Conservation (phyloP, 2,888 invertebrate species). For the Ophion obscuratus region DNA sequence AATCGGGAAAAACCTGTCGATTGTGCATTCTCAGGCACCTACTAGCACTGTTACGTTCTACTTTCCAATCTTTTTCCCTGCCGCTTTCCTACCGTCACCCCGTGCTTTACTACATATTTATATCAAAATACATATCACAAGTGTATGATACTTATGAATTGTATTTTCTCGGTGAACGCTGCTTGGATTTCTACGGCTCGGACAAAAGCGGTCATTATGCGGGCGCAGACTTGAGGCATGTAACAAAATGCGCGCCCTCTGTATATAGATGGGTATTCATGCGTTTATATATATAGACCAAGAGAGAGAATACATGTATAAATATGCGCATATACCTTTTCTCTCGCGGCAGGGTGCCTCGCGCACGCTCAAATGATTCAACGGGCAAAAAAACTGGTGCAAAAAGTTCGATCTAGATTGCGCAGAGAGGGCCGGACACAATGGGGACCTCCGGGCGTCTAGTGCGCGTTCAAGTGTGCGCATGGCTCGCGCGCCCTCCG, state of each 20-base stretch:
- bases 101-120: constrained; percentile 18
- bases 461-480: constrained; percentile 71
- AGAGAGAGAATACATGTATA: neutral
- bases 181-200: constrained; percentile 62
- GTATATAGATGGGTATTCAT: neutral
- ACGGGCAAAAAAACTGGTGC: constrained; percentile 39
- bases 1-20: constrained; percentile 69
- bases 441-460: constrained; percentile 79
- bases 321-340: constrained; percentile 9
- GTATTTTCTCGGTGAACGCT: constrained; percentile 60
- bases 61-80: constrained; percentile 50
- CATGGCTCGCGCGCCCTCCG: constrained; percentile 32
- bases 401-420: constrained; percentile 78
- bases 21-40: constrained; percentile 62
- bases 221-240: constrained; percentile 66
- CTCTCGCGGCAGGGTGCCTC: constrained; percentile 47
- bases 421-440: constrained; percentile 71
- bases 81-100: constrained; percentile 35
- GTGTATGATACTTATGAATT: constrained; percentile 64
- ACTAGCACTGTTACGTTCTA: constrained; percentile 51
- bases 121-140: constrained; percentile 24
- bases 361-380: constrained; percentile 25
- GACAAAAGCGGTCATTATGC: constrained; percentile 75
- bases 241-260: constrained; percentile 55
- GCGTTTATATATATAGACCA: too few relatives aligned